These are phyloP conservation scores for Heteromormyrus szaboi DNA, from an alignment of 2,797 vertebrate genomes.

Conservation along the genomic window DNA sequence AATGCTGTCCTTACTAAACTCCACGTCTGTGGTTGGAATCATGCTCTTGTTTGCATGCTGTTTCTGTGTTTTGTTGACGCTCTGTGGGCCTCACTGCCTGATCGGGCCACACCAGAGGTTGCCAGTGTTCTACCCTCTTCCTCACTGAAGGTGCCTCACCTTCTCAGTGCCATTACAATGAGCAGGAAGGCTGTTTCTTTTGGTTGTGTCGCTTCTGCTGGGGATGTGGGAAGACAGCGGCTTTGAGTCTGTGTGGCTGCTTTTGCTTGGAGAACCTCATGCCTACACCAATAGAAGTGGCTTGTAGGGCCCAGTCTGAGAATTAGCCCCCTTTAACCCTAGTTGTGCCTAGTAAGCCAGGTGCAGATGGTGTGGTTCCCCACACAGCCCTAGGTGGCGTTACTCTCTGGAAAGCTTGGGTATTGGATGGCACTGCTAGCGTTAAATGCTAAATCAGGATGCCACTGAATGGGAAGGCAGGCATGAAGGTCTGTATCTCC, in stretches of 20 bases:
- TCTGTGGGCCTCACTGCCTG: conserved; percentile 48
- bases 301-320: conserved; percentile 30
- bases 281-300: conserved; percentile 23
- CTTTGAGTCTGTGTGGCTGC: conserved; percentile 24
- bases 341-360: conserved; percentile 28
- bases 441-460: conserved; percentile 34
- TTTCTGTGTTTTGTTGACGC: conserved; percentile 26
- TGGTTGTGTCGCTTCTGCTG: conserved; percentile 3
- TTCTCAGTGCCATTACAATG: conserved; percentile 12
- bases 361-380: not conserved
- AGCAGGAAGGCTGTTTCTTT: conserved; percentile 5
- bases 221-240: conserved; percentile 22
- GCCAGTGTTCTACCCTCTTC: conserved; percentile 87
- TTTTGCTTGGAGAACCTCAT: conserved; percentile 33
- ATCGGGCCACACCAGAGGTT: conserved; percentile 60
- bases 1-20: conserved; percentile 26
- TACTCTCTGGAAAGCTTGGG: not conserved
- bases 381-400: not conserved
- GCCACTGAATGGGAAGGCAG: conserved; percentile 33
- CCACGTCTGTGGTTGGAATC: conserved; percentile 25
- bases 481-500: conserved; percentile 27
- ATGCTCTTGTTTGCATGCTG: conserved; percentile 30
- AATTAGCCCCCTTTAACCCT: conserved; percentile 34
- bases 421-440: conserved; percentile 33
- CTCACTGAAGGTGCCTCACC: conserved; percentile 78